Evolutionary conservation across 2,888 invertebrate genomes (phyloP).

Genomic region (Shargacucullia verbasci): DNA sequence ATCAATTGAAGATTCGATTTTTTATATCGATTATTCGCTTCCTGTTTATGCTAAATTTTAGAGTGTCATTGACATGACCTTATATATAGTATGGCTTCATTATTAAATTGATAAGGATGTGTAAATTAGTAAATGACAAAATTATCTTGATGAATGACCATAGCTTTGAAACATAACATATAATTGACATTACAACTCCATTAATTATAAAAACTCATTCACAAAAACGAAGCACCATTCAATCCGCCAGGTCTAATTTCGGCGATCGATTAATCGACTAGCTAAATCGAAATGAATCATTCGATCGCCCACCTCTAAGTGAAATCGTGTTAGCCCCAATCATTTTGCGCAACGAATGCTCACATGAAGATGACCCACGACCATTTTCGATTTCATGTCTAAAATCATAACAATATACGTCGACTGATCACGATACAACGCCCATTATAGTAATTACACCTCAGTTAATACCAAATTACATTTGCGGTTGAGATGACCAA

Average conservation of each 20-base stretch:
- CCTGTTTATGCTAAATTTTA: background rate
- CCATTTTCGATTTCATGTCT: constrained; percentile 84
- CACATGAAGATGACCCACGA: constrained; percentile 81
- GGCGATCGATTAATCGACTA: constrained; percentile 56
- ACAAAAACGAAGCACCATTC: constrained; percentile 47
- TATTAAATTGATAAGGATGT: background rate
- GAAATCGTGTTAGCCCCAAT: constrained; percentile 75
- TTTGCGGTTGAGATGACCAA: constrained; percentile 56
- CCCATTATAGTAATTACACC: constrained; percentile 84
- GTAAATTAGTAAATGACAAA: constrained; percentile 15
- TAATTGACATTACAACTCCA: constrained; percentile 35
- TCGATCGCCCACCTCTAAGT: constrained; percentile 67
- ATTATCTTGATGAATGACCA: constrained; percentile 22
- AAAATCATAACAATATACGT: constrained; percentile 84
- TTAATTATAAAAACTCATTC: constrained; percentile 50
- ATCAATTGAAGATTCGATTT: constrained; percentile 15
- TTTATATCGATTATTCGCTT: background rate
- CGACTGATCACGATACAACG: constrained; percentile 80
- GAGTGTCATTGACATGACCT: too few relatives aligned
- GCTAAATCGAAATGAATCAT: constrained; percentile 53
- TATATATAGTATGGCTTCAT: background rate
- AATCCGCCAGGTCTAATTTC: constrained; percentile 52
- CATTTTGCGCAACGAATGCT: constrained; percentile 76
- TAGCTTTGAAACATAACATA: constrained; percentile 20
- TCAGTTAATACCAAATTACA: constrained; percentile 64